phyloP scores from a whole-genome alignment of 2,113 vertebrate species.

The Marcusenius ussheri region DNA sequence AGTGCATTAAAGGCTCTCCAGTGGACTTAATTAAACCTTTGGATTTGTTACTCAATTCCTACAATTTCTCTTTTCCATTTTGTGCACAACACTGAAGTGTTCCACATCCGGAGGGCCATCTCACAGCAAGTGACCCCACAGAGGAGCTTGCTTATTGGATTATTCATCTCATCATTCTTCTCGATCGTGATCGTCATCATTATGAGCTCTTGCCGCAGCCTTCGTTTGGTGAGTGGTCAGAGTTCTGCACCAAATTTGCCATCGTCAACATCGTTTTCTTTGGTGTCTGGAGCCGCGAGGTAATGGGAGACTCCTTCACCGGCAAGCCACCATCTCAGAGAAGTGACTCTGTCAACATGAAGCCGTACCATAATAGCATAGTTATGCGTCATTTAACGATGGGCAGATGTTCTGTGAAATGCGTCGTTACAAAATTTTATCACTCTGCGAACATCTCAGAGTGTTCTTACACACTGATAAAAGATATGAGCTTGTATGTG shows the following conservation, averaged over 20 bases:
- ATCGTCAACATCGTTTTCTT: not conserved
- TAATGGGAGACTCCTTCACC: not conserved
- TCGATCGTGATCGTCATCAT: not conserved
- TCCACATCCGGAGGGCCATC: not conserved
- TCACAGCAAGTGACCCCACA: not conserved
- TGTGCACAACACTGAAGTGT: not conserved
- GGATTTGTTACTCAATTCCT: not conserved
- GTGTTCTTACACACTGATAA: no score
- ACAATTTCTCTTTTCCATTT: not conserved
- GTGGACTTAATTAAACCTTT: not conserved
- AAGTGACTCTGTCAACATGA: not conserved
- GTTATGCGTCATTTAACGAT: no score
- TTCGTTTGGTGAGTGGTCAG: not conserved
- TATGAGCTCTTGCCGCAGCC: not conserved
- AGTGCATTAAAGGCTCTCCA: not conserved
- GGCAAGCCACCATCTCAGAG: not conserved
- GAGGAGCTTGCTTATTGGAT: not conserved
- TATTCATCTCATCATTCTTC: not conserved
- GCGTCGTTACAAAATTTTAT: no score
- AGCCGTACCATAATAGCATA: not conserved
- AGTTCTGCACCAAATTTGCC: not conserved
- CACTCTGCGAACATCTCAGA: no score
- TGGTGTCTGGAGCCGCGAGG: not conserved
- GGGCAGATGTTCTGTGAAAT: no score
- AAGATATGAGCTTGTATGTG: no score